Evolutionary conservation across 2,888 invertebrate species (phyloP).

Genomic region (Phorcus lineatus): DNA sequence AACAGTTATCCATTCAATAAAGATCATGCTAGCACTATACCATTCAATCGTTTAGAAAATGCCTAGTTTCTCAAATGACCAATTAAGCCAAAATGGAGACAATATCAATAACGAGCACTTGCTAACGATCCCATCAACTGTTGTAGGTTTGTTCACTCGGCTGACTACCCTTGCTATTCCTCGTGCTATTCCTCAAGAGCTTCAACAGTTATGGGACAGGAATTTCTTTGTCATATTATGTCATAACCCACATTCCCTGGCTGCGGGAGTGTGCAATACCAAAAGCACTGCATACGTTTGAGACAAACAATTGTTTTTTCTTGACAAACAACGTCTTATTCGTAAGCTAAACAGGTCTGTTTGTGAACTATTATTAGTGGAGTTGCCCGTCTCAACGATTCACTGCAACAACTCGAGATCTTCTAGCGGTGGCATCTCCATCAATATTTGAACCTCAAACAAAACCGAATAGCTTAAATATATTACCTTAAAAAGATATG

Average conservation of each 20-base stretch:
- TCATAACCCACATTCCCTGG: neutral
- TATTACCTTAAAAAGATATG: neutral
- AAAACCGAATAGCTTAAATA: neutral
- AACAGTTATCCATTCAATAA: neutral
- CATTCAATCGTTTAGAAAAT: neutral
- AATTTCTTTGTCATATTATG: neutral
- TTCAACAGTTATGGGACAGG: neutral
- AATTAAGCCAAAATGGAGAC: neutral
- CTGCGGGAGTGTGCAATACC: neutral
- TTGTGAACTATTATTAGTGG: conserved; percentile 1
- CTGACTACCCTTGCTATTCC: neutral
- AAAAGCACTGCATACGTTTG: neutral
- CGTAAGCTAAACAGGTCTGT: neutral
- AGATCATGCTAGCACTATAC: neutral
- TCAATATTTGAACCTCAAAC: conserved; percentile 5
- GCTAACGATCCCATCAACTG: neutral
- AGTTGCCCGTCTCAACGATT: neutral
- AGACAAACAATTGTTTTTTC: conserved; percentile 5
- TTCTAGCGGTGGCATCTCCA: neutral
- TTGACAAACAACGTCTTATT: conserved; percentile 14
- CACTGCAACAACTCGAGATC: neutral
- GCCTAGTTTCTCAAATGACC: neutral
- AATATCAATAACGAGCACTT: neutral
- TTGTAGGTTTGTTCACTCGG: neutral
- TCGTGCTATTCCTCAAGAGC: neutral